Evolutionary conservation across 2,888 invertebrate genomes (phyloP), one percentile per base, ranked within the genome.

Genomic region (Danaus chrysippus): DNA sequence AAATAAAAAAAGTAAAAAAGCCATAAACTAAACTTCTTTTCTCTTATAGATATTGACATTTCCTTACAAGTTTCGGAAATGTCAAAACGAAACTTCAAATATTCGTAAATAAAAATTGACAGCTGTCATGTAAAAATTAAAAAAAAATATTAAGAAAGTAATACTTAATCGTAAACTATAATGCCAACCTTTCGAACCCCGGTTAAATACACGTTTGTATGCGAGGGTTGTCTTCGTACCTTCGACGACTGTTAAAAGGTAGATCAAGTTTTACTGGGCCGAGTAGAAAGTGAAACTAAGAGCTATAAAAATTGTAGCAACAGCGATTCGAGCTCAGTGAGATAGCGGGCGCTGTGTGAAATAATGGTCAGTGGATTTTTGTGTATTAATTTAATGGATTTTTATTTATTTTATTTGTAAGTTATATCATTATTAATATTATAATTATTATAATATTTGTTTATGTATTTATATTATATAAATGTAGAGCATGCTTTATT

Each of bases 271-370:
- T 69, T 79, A 80, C 81, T 79, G 82, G 83, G 78, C 79, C 70
- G 69, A 76, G 83, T 87, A 88, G 90, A 91, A 91, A 91, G 90
- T 91, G 90, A 91, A 89, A 89, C 85, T 75, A 78, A 76, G 77
- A 78, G 79, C 81, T 90, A 89, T 91, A 90, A 88, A 89, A 87
- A 83, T 85, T 86, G 88, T 87, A 78, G 82, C 81, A 77, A 67
- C 73, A 62, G 59, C 70, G 71, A 69, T 68, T 69, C 72, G 79
- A 76, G 77, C 77, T 86, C 88, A 89, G 88, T 89, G 77, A 79
- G 77, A 71, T 79, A 76, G 77, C 77, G 81, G 81, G 76, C 67
- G 73, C 72, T 74, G 73, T 76, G 70, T 68, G 76, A 73, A 73
- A 75, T 75, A 82, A 68, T 89, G 90, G 90, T 89, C 84, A 89